Evolutionary conservation across 2,797 vertebrate genomes (phyloP).

Genomic region (Pempheris klunzingeri): DNA sequence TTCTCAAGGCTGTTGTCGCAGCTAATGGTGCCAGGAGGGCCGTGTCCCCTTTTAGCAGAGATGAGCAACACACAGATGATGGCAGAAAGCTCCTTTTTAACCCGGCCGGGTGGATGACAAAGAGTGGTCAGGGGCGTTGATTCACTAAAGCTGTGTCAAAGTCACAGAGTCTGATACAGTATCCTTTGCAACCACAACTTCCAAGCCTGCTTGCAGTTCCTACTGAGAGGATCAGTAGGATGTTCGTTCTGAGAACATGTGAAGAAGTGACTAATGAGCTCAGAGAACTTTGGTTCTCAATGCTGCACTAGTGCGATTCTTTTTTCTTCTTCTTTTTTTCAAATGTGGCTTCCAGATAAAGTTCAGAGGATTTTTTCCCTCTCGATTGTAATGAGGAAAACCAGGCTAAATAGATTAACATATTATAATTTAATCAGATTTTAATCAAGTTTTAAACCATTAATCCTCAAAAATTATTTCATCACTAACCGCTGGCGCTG

Average conservation of each 20-base stretch:
- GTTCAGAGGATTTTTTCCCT: neutral
- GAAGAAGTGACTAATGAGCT: slow-evolving; percentile 27
- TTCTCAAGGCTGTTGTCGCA: slow-evolving; percentile 55
- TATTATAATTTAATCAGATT: neutral
- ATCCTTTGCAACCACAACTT: neutral
- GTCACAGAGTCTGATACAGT: neutral
- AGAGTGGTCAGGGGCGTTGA: slow-evolving; percentile 18
- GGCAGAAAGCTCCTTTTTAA: slow-evolving; percentile 43
- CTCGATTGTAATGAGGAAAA: neutral
- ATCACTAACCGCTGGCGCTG: neutral
- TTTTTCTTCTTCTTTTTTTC: no score
- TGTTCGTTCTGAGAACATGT: slow-evolving; percentile 17
- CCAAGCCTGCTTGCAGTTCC: neutral
- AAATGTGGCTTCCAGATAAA: neutral
- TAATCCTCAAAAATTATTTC: neutral
- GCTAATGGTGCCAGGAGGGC: slow-evolving; percentile 62
- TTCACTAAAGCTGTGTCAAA: slow-evolving; percentile 10
- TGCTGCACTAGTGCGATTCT: neutral
- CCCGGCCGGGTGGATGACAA: slow-evolving; percentile 38
- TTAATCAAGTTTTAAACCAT: neutral
- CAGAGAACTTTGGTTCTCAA: neutral
- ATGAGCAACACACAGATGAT: slow-evolving; percentile 58
- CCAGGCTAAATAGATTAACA: neutral
- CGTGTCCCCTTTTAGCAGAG: slow-evolving; percentile 63
- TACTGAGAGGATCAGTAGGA: neutral